Evolutionary conservation across 2,797 vertebrate species (phyloP).

Genomic region (Setipinna tenuifilis): DNA sequence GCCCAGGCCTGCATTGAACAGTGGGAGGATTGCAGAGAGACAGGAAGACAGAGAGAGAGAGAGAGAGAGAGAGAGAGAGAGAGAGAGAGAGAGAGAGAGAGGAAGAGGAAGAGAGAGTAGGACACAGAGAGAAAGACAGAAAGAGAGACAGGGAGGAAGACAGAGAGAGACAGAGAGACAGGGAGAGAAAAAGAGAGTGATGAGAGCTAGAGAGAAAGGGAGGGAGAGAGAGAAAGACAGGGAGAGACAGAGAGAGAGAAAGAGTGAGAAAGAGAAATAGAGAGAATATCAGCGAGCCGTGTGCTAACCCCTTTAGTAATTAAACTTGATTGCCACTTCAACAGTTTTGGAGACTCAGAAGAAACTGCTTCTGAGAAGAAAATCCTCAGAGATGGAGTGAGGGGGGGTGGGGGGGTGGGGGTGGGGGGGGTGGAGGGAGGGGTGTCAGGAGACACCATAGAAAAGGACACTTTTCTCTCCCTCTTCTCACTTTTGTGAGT

Average conservation of each 20-base stretch:
- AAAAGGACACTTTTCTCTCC: neutral
- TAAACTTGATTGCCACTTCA: constrained; percentile 59
- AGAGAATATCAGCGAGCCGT: constrained; percentile 25
- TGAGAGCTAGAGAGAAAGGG: neutral
- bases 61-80: neutral
- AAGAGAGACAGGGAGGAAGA: constrained; percentile 1
- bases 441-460: neutral
- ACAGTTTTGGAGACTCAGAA: constrained; percentile 29
- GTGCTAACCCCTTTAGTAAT: constrained; percentile 46
- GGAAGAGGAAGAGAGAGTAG: neutral
- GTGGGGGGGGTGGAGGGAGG: neutral
- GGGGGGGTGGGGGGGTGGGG: neutral
- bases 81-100: neutral
- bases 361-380: constrained; percentile 19
- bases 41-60: neutral
- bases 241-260: neutral
- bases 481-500: neutral
- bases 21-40: constrained; percentile 15
- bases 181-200: neutral
- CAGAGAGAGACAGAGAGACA: neutral
- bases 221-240: neutral
- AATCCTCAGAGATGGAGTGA: constrained; percentile 7
- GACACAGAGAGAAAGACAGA: constrained; percentile 3
- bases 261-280: neutral
- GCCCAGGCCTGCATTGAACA: constrained; percentile 1